phyloP scores from a whole-genome alignment of 2,113 vertebrate species.

The Lathamus discolor region DNA sequence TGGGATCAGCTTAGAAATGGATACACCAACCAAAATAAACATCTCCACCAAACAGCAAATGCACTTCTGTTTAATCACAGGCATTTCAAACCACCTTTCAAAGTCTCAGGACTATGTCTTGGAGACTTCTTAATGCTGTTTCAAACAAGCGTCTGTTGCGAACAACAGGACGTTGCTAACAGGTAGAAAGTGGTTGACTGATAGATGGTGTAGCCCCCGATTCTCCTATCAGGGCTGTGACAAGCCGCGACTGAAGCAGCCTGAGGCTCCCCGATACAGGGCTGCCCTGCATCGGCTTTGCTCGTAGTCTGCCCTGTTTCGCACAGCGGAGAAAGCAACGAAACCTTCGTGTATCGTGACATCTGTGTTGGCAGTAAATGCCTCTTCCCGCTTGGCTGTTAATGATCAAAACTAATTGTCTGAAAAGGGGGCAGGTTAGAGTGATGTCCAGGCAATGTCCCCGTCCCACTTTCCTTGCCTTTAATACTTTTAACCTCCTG shows the following conservation, averaged over 20 bases:
- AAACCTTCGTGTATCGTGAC: neutral
- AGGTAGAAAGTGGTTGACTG: neutral
- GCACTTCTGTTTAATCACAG: slow-evolving; percentile 20
- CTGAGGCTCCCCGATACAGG: neutral
- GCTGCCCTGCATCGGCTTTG: neutral
- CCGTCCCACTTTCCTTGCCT: neutral
- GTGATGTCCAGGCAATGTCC: neutral
- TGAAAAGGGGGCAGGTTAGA: neutral
- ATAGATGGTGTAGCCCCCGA: neutral
- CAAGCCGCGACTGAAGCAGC: neutral
- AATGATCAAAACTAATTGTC: neutral
- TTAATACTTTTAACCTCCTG: neutral
- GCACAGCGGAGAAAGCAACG: neutral
- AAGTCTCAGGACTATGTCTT: neutral
- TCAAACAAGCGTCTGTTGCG: neutral
- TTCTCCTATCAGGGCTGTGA: neutral
- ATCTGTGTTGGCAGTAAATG: neutral
- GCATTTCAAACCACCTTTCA: neutral
- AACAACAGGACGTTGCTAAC: neutral
- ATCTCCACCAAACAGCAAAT: slow-evolving; percentile 42
- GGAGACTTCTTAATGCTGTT: neutral
- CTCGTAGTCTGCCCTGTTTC: neutral
- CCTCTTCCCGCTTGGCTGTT: neutral
- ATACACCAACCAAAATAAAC: slow-evolving; percentile 67
- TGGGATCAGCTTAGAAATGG: slow-evolving; percentile 53